A percentile compares a stretch with the other conserved stretches of the same genome.
These are phyloP conservation scores for Muraenolepis orangiensis DNA, from an alignment of 2,797 vertebrate species.

Conservation along the genomic window DNA sequence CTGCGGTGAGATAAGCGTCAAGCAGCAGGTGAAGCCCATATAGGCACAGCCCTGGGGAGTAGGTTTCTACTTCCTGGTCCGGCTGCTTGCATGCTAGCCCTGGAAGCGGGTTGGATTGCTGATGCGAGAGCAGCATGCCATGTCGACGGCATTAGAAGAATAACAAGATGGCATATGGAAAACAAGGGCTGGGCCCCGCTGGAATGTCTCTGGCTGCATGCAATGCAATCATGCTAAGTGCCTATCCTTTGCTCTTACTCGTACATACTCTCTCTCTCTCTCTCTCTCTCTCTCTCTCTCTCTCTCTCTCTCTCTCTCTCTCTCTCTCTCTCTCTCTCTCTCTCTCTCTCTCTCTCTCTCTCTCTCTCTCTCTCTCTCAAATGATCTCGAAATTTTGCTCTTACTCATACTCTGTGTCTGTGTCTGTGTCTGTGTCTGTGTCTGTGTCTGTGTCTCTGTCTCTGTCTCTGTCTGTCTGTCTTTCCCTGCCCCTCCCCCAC, in stretches of 20 bases:
- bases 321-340: too few species aligned
- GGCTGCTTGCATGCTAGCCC: not conserved
- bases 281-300: too few species aligned
- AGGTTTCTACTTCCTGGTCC: not conserved
- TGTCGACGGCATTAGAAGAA: not conserved
- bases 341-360: not conserved
- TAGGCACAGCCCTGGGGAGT: not conserved
- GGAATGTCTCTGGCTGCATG: not conserved
- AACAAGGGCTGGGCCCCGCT: not conserved
- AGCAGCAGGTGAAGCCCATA: not conserved
- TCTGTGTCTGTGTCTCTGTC: too few species aligned
- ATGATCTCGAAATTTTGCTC: too few species aligned
- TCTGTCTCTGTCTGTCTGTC: not conserved
- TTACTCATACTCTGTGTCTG: too few species aligned
- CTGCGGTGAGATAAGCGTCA: not conserved
- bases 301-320: too few species aligned
- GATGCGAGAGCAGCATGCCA: not conserved
- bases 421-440: too few species aligned
- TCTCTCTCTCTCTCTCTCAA: not conserved
- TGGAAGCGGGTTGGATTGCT: not conserved
- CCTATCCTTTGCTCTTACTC: too few species aligned
- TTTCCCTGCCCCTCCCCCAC: slow-evolving; percentile 13
- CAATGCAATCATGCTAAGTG: not conserved
- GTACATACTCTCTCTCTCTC: too few species aligned
- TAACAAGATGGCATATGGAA: not conserved